Conservation (phyloP, 2,797 vertebrate genomes). For the Pseudomugil gertrudae region DNA sequence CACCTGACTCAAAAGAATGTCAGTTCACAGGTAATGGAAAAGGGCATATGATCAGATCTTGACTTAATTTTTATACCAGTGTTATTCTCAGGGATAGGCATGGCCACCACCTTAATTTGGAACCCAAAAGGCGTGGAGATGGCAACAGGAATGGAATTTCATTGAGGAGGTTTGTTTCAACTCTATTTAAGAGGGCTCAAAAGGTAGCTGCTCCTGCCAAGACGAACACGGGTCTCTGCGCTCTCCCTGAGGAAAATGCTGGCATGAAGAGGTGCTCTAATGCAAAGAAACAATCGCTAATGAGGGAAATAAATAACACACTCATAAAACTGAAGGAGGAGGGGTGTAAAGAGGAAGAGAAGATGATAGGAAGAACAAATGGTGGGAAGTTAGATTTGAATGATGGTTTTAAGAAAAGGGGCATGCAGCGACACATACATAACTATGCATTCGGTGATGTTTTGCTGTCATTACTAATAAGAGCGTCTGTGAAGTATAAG, state of each 20-base stretch:
- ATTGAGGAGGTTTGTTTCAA: slow-evolving; percentile 56
- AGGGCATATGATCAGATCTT: slow-evolving; percentile 76
- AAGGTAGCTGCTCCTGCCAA: slow-evolving; percentile 59
- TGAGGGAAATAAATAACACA: slow-evolving; percentile 69
- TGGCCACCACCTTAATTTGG: slow-evolving; percentile 44
- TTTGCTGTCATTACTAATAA: slow-evolving; percentile 76
- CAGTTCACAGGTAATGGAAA: slow-evolving; percentile 71
- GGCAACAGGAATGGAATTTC: slow-evolving; percentile 35
- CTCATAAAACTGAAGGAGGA: slow-evolving; percentile 51
- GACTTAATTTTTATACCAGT: slow-evolving; percentile 64
- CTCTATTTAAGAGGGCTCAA: slow-evolving; percentile 66
- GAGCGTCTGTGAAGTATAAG: slow-evolving; percentile 71
- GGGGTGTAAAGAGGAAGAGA: slow-evolving; percentile 14
- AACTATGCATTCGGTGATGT: slow-evolving; percentile 50
- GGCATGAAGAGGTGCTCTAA: slow-evolving; percentile 67
- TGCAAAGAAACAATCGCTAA: slow-evolving; percentile 74
- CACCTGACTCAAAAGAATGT: slow-evolving; percentile 62
- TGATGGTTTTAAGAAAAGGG: slow-evolving; percentile 50
- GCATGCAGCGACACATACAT: slow-evolving; percentile 44
- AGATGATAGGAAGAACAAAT: slow-evolving; percentile 53
- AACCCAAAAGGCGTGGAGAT: slow-evolving; percentile 45
- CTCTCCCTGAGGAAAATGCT: slow-evolving; percentile 65
- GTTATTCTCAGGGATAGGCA: slow-evolving; percentile 51
- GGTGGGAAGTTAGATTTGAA: slow-evolving; percentile 63
- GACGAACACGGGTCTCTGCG: slow-evolving; percentile 51